Conservation (phyloP, 2,888 invertebrate genomes). For the Trachelus iudaicus region DNA sequence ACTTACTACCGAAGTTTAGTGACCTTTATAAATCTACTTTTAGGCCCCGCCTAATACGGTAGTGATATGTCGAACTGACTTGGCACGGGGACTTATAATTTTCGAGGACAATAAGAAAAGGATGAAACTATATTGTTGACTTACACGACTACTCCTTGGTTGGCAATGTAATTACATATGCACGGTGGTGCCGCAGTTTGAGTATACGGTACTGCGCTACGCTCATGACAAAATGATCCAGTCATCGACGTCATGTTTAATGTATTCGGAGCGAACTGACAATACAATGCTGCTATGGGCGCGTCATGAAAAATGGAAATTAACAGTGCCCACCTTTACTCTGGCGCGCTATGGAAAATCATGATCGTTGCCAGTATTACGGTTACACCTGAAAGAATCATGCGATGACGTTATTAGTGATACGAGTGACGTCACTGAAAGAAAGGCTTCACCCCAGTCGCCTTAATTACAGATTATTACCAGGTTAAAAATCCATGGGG, state of each 20-base stretch:
- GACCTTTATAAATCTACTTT: background rate
- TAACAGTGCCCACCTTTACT: conserved; percentile 18
- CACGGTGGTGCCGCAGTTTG: conserved; percentile 22
- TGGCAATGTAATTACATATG: conserved; percentile 41
- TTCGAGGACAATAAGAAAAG: background rate
- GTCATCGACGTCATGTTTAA: conserved; percentile 51
- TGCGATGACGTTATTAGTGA: background rate
- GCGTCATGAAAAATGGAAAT: conserved; percentile 49
- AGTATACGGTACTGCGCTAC: conserved; percentile 25
- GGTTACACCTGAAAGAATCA: background rate
- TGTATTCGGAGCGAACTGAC: conserved; percentile 50
- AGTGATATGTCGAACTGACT: background rate
- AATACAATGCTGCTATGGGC: conserved; percentile 49
- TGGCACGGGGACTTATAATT: background rate
- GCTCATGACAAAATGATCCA: conserved; percentile 44
- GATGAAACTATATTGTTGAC: background rate
- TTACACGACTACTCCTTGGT: conserved; percentile 1
- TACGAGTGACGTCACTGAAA: background rate
- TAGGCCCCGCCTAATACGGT: background rate
- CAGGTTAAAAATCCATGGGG: background rate
- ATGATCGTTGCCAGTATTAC: background rate
- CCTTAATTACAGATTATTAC: background rate
- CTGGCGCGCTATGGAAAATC: background rate
- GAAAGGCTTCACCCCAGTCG: background rate
- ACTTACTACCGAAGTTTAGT: background rate